Conservation (phyloP, 2,888 invertebrate genomes). For the Melangyna quadrimaculata region DNA sequence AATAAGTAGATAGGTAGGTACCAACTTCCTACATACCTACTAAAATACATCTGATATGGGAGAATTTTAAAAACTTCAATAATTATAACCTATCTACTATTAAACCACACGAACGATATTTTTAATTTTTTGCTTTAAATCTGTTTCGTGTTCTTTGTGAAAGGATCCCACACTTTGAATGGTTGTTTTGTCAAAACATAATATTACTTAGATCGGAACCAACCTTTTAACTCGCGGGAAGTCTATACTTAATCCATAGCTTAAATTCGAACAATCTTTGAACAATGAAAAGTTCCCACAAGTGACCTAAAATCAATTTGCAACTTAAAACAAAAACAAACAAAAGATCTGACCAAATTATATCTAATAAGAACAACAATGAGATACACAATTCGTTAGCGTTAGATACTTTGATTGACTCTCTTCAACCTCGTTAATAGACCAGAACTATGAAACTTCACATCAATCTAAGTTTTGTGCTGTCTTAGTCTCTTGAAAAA, state of each 20-base stretch:
- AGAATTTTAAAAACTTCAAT: too few species aligned
- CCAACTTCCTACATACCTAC: too few species aligned
- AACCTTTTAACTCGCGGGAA: neutral
- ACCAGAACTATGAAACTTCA: conserved; percentile 56
- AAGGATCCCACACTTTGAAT: neutral
- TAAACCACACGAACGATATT: neutral
- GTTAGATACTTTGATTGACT: conserved; percentile 55
- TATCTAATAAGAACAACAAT: conserved; percentile 47
- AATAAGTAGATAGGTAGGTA: too few species aligned
- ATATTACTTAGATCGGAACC: neutral
- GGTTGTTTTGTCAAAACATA: neutral
- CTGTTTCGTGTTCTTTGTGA: neutral
- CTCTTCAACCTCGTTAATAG: conserved; percentile 55
- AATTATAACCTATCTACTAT: neutral
- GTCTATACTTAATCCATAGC: conserved; percentile 26
- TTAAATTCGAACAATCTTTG: neutral
- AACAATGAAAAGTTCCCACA: conserved; percentile 58
- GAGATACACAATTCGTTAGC: conserved; percentile 50
- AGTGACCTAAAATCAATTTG: conserved; percentile 61
- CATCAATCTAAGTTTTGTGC: conserved; percentile 31
- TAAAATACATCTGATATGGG: too few species aligned
- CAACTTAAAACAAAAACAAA: neutral
- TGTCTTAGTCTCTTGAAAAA: conserved; percentile 23
- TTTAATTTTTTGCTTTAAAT: neutral
- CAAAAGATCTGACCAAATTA: conserved; percentile 59